These are phyloP conservation scores for Alsophila aescularia DNA, from an alignment of 2,888 invertebrate species.

Conservation along the genomic window DNA sequence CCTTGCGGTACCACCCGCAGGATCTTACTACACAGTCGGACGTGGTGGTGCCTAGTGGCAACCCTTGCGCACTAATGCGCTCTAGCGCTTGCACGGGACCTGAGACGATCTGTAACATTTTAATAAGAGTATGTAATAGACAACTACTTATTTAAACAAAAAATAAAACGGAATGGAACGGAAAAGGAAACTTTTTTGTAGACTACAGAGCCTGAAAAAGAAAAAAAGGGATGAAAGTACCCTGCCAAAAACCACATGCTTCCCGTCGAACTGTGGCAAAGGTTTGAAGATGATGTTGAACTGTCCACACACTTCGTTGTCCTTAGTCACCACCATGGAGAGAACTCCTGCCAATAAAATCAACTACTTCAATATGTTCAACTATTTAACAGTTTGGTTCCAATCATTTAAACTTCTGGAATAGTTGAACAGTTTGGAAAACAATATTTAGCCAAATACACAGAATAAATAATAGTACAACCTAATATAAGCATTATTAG, in stretches of 20 bases:
- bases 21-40: constrained; percentile 60
- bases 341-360: constrained; percentile 68
- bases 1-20: constrained; percentile 65
- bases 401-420: no score
- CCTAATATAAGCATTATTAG: no score
- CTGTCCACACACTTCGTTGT: constrained; percentile 77
- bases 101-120: constrained; percentile 55
- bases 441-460: no score
- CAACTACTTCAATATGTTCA: not conserved
- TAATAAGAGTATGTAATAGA: no score
- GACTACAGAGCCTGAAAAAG: no score
- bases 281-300: constrained; percentile 85
- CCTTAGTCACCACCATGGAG: constrained; percentile 76
- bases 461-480: no score
- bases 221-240: no score
- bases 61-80: constrained; percentile 74
- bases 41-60: constrained; percentile 69
- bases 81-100: constrained; percentile 70
- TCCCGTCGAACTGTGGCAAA: constrained; percentile 78
- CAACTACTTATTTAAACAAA: no score
- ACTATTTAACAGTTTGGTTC: no score
- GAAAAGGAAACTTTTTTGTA: no score
- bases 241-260: constrained; percentile 84
- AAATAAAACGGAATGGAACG: no score
- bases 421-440: no score